Evolutionary conservation across 1,140 invertebrate genomes (phyloP).

Genomic region (Streblospio benedicti): DNA sequence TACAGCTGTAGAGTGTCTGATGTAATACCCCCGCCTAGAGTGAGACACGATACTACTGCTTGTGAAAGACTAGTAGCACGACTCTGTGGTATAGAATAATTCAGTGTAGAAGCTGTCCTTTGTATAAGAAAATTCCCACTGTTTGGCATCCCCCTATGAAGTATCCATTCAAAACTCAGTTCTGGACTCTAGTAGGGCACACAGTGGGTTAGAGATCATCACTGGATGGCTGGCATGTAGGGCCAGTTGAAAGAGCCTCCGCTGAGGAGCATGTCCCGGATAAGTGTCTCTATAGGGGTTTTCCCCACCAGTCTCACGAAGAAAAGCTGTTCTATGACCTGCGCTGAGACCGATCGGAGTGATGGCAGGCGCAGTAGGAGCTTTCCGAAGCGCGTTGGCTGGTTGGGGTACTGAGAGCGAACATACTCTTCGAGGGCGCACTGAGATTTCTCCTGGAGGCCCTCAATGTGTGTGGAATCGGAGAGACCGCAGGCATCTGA

Average conservation of each 20-base stretch:
- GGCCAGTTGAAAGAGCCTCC: constrained; percentile 86
- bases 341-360: constrained; percentile 79
- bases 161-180: no score
- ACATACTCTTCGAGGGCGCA: constrained; percentile 95
- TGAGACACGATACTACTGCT: no score
- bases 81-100: no score
- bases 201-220: no score
- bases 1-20: no score
- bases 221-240: constrained; percentile 61
- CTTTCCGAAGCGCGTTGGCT: constrained; percentile 90
- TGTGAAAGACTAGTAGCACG: no score
- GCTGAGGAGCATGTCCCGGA: constrained; percentile 90
- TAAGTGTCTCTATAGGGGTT: constrained; percentile 93
- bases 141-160: no score
- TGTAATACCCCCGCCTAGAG: no score
- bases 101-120: no score
- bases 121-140: no score
- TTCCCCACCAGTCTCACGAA: constrained; percentile 92
- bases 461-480: constrained; percentile 88
- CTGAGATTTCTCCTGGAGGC: constrained; percentile 91
- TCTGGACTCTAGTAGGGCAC: no score
- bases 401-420: constrained; percentile 87
- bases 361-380: constrained; percentile 85
- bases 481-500: constrained; percentile 89
- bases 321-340: constrained; percentile 95